phyloP scores from a whole-genome alignment of 2,888 invertebrate species.

The Drosophila prostipennis region DNA sequence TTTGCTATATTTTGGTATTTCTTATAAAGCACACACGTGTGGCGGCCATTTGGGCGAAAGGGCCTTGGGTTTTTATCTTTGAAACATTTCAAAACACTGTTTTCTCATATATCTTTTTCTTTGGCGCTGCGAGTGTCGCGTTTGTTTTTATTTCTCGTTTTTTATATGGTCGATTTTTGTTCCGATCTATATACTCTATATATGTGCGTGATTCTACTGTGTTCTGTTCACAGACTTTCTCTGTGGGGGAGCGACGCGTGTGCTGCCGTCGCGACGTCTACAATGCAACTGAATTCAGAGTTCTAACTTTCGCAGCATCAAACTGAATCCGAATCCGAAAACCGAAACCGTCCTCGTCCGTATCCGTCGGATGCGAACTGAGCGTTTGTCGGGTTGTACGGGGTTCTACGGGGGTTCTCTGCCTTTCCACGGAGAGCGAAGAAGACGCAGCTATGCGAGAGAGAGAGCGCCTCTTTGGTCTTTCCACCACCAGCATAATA shows the following conservation, averaged over 20 bases:
- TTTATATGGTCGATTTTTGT: background rate
- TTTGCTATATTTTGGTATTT: background rate
- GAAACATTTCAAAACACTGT: slow-evolving; percentile 41
- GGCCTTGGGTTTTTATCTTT: slow-evolving; percentile 34
- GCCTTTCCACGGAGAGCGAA: slow-evolving; percentile 23
- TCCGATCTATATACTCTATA: slow-evolving; percentile 31
- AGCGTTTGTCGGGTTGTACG: background rate
- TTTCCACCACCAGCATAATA: slow-evolving; percentile 71
- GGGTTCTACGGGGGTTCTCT: slow-evolving; percentile 8
- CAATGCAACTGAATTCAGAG: slow-evolving; percentile 80
- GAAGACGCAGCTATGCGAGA: slow-evolving; percentile 16
- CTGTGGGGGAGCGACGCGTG: slow-evolving; percentile 81
- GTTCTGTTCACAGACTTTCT: slow-evolving; percentile 43
- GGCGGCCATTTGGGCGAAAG: slow-evolving; percentile 57
- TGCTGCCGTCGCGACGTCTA: slow-evolving; percentile 84
- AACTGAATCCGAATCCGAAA: slow-evolving; percentile 11
- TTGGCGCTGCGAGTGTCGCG: slow-evolving; percentile 49
- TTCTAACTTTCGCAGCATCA: slow-evolving; percentile 72
- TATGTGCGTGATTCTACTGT: slow-evolving; percentile 46
- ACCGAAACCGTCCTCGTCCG: slow-evolving; percentile 24
- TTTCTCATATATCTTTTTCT: slow-evolving; percentile 1
- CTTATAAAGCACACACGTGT: slow-evolving; percentile 59
- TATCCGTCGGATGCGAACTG: slow-evolving; percentile 24
- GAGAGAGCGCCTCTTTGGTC: slow-evolving; percentile 8
- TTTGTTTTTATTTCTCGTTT: slow-evolving; percentile 5